A percentile compares a stretch with the other conserved stretches of the same genome.
Conservation (phyloP, 2,113 vertebrate species). For the Sinocyclocheilus grahami region DNA sequence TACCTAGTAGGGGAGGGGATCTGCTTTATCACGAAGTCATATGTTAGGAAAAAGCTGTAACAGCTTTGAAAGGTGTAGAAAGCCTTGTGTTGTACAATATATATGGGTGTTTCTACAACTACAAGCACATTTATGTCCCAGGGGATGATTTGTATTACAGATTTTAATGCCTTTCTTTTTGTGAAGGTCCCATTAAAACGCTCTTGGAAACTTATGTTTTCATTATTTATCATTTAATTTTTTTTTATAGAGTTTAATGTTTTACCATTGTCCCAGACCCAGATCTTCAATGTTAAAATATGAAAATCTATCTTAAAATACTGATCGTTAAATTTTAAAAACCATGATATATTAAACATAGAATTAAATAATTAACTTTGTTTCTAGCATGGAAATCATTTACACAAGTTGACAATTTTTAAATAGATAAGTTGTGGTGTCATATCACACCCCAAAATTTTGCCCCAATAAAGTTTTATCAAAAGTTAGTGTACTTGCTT, state of each 20-base stretch:
- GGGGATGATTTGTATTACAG: not conserved
- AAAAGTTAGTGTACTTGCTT: not conserved
- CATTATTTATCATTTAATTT: not conserved
- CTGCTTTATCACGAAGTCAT: not conserved
- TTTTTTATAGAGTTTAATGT: not conserved
- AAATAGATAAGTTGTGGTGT: not conserved
- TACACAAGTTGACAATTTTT: not conserved
- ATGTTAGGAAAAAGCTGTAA: not conserved
- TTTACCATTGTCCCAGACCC: not conserved
- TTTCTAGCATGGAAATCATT: not conserved
- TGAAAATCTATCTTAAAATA: not conserved
- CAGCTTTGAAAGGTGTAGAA: not conserved
- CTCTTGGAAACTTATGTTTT: not conserved
- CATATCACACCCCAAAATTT: not conserved
- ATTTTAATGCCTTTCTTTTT: not conserved
- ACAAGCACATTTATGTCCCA: not conserved
- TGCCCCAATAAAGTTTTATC: not conserved
- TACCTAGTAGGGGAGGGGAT: not conserved
- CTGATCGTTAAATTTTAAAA: not conserved
- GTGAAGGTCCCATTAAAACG: not conserved
- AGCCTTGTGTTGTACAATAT: not conserved
- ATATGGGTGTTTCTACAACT: not conserved
- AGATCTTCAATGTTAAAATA: not conserved
- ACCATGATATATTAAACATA: not conserved
- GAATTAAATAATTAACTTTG: not conserved